These are phyloP conservation scores for Anadara kagoshimensis DNA, from an alignment of 1,140 invertebrate species.

Conservation along the genomic window DNA sequence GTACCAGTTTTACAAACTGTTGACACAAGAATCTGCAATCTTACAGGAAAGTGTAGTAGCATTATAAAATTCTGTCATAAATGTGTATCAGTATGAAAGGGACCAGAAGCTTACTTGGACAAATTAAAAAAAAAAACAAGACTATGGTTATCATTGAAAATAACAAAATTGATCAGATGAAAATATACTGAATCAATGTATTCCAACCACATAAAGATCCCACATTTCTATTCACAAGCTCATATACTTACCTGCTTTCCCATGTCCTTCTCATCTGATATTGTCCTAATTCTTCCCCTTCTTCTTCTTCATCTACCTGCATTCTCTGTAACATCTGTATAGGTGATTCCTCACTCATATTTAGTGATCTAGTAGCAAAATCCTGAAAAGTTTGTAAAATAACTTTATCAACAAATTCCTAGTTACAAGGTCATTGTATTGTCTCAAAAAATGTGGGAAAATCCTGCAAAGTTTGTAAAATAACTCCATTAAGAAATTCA, in stretches of 20 bases:
- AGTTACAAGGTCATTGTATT: not conserved
- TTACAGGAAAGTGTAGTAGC: too few relatives aligned
- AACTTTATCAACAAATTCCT: not conserved
- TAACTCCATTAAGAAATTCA: not conserved
- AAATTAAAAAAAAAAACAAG: not conserved
- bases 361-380: conserved; percentile 68
- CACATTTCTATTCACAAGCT: not conserved
- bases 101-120: not conserved
- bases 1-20: too few relatives aligned
- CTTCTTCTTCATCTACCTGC: conserved; percentile 18
- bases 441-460: not conserved
- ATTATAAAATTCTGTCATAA: not conserved
- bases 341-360: conserved; percentile 66
- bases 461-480: not conserved
- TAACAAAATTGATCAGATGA: too few relatives aligned
- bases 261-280: conserved; percentile 63
- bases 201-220: not conserved
- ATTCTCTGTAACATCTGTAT: conserved; percentile 19
- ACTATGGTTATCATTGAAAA: too few relatives aligned
- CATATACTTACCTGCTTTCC: conserved; percentile 57
- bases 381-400: conserved; percentile 48
- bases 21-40: too few relatives aligned
- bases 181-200: not conserved
- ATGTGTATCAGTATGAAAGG: not conserved
- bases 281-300: conserved; percentile 38